A percentile compares a stretch with the other conserved stretches of the same genome.
phyloP scores from a whole-genome alignment of 2,797 vertebrate species.

The Halcyon smyrnensis region DNA sequence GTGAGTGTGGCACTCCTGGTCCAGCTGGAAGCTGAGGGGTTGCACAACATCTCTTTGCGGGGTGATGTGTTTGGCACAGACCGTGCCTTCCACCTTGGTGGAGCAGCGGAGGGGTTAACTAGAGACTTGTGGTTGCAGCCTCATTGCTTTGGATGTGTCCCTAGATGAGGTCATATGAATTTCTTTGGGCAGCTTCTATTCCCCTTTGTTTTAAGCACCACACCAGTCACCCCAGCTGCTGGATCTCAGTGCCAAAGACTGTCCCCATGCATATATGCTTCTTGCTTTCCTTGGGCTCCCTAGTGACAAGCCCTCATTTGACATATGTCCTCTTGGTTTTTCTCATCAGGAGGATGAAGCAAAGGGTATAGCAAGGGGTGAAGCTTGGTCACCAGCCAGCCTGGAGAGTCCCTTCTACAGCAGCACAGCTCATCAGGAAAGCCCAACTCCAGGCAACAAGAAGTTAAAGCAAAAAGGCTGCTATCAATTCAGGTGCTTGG shows the following conservation, averaged over 20 bases:
- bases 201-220: conserved; percentile 43
- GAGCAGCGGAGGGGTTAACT: conserved; percentile 37
- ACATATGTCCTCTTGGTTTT: background rate
- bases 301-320: background rate
- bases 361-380: background rate
- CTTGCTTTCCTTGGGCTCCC: background rate
- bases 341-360: rapidly evolving
- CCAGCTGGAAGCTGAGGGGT: background rate
- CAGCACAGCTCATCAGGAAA: background rate
- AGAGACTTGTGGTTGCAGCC: conserved; percentile 24
- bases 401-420: background rate
- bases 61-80: background rate
- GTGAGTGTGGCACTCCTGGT: background rate
- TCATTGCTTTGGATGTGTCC: conserved; percentile 39
- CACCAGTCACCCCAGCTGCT: conserved; percentile 35
- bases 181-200: conserved; percentile 43
- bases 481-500: background rate
- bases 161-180: conserved; percentile 56
- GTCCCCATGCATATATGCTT: background rate
- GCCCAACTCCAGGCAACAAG: background rate
- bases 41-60: background rate
- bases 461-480: background rate
- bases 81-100: background rate
- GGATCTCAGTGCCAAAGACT: background rate
- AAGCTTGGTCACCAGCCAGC: background rate